Evolutionary conservation across 2,113 vertebrate genomes (phyloP), one percentile per base, ranked within the genome.

Genomic region (Esox niger): DNA sequence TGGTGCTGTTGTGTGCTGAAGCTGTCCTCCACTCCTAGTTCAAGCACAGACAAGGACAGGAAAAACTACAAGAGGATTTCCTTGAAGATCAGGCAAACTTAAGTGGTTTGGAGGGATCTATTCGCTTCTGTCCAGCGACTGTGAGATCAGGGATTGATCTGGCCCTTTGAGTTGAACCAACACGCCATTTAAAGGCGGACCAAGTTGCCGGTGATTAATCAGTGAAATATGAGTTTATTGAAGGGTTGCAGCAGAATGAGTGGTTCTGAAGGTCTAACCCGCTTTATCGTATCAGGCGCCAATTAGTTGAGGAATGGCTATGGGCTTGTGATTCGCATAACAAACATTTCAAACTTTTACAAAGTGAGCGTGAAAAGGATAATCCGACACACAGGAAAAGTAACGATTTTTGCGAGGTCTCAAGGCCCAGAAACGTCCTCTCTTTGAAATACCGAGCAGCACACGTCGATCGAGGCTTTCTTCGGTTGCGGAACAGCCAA

Each of bases 401-500:
- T 20, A 47, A 49, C 9, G 33, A 64, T 31, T 64, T 2, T 17
- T 46, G 4, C 4, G 65, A 25, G 31, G 33, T 9, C 23, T 38
- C 15, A 2, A 38, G 10, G 38, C 29, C 30, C 43, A 57, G 52
- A 57, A 52, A 49, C 11, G 58, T 23, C 6, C 32, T 32, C 38
- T 35, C 38, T 49, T 32, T 66, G 29, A 52, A 60, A 26, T 10
- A 10, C n/a, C 52, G 23, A 31, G 25, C 32, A 25, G 23, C 6
- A 11, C 10, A 25, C 49, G 17, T 15, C 32, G 21, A 57, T 58
- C 71, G 56, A 55, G 64, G 29, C 57, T 60, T 68, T 71, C 62
- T 10, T 67, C 74, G 56, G 56, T 38, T 63, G 32, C 15, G 64
- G 6, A 55, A 35, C 23, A 67, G 35, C 38, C 33, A 55, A 78